These are phyloP conservation scores for Cliona cf. orientalis DNA, from an alignment of 37 sponge, comb jelly and placozoan genomes.

Conservation along the genomic window DNA sequence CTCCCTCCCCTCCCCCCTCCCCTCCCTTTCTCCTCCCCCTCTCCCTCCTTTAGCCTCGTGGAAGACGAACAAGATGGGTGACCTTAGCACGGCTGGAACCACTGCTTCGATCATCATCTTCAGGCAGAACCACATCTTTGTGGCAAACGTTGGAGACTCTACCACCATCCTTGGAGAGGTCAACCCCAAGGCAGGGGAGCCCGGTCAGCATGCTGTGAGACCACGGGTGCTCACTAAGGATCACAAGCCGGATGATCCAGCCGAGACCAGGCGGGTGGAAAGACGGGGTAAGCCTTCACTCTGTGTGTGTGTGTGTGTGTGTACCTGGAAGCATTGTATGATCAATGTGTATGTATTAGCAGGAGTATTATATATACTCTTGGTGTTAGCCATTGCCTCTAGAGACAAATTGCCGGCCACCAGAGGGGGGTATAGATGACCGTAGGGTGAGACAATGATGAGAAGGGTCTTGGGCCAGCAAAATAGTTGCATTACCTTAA, in stretches of 20 bases:
- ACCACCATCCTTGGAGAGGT: constrained; percentile 60
- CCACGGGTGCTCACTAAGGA: constrained; percentile 81
- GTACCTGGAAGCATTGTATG: too few relatives aligned
- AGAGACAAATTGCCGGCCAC: too few relatives aligned
- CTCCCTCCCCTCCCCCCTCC: too few relatives aligned
- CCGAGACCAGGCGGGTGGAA: constrained; percentile 71
- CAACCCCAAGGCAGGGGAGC: constrained; percentile 34
- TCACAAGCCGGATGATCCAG: constrained; percentile 92
- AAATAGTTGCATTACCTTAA: too few relatives aligned
- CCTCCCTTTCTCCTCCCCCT: background rate
- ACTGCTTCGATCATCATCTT: constrained; percentile 85
- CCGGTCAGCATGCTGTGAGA: constrained; percentile 45
- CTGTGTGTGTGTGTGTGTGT: constrained; percentile 16
- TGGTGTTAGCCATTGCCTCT: too few relatives aligned
- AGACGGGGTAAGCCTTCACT: constrained; percentile 43
- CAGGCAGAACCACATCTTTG: constrained; percentile 73
- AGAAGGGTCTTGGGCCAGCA: too few relatives aligned
- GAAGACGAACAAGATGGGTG: constrained; percentile 71
- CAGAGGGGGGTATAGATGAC: too few relatives aligned
- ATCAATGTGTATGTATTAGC: too few relatives aligned
- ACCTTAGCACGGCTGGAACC: constrained; percentile 90
- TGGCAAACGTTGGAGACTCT: constrained; percentile 95
- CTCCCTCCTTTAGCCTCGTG: constrained; percentile 55
- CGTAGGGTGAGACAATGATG: too few relatives aligned
- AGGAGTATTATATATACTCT: too few relatives aligned